Evolutionary conservation across 2,113 vertebrate genomes (phyloP), one percentile per base, ranked within the genome.

Genomic region (Semicossyphus pulcher): DNA sequence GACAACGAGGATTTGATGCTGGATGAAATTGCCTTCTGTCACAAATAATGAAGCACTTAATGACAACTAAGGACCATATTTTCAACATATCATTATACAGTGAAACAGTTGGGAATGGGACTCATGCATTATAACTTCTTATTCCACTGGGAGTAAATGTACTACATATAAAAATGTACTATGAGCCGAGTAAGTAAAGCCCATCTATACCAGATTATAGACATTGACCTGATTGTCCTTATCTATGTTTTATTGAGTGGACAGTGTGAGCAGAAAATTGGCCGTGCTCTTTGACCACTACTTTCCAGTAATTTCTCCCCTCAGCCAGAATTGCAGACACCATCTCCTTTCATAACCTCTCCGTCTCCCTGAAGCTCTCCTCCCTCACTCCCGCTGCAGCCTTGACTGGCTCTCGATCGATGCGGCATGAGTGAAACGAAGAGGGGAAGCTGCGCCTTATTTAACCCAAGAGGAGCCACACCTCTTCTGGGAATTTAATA

Each of bases 231-330:
- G 39, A 72, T 72, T 59, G 42, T 54, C 21, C 53, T 73, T 57
- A 66, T 84, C 64, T 73, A 0, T 52, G 25, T 48, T 76, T 79
- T 63, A 77, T 42, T 61, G 58, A 72, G 26, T 64, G 45, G 21
- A 21, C 14, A 23, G 37, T 47, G 15, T 42, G 28, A 82, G 47
- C 66, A 76, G 78, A 52, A 53, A 65, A 26, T n/a, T 65, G 36
- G 21, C 62, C 5, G 14, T 54, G 41, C 44, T 60, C 48, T 71
- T 73, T 70, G 39, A 44, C 45, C 58, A n/a, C n/a, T 34, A 7
- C 11, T 53, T 71, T 65, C 51, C 58, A 31, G 70, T 54, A 5
- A 75, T 76, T 65, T 62, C 71, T 32, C 57, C 44, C 8, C 32
- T 54, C 11, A 7, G 59, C 25, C 59, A 29, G 11, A 49, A 70